Conservation (phyloP, 1,140 invertebrate genomes). For the Mycetomoellerius zeteki region DNA sequence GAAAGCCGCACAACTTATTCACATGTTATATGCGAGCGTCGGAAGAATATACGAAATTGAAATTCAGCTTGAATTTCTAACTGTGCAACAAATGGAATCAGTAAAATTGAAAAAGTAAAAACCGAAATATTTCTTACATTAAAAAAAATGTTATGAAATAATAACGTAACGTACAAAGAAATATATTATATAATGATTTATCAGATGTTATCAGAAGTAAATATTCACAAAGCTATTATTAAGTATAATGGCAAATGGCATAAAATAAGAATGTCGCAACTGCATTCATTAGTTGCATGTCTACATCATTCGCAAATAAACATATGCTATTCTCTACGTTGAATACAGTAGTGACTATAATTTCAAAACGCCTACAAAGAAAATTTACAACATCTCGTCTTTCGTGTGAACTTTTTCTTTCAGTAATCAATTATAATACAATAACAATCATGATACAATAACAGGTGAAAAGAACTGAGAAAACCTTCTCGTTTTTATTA, state of each 20-base stretch:
- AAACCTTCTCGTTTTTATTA: slow-evolving; percentile 40
- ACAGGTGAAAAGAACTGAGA: not conserved
- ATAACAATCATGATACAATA: slow-evolving; percentile 17
- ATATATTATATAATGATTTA: not conserved
- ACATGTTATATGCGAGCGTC: not conserved
- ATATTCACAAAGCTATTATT: not conserved
- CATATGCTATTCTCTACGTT: not conserved
- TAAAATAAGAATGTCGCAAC: slow-evolving; percentile 10
- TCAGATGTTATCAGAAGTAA: not conserved
- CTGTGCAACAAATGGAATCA: not conserved
- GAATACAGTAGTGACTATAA: not conserved
- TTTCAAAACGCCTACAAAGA: slow-evolving; percentile 8
- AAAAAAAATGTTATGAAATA: not conserved
- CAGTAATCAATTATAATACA: slow-evolving; percentile 23
- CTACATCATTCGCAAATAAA: not conserved
- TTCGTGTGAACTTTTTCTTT: slow-evolving; percentile 17
- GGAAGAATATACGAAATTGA: slow-evolving; percentile 38
- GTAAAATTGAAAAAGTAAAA: not conserved
- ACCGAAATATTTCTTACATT: not conserved
- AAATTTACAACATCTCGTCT: slow-evolving; percentile 5
- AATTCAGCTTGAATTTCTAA: not conserved
- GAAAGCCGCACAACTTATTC: slow-evolving; percentile 36
- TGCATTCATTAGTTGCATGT: slow-evolving; percentile 8
- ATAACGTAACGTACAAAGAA: not conserved
- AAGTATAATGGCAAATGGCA: not conserved